phyloP scores from a whole-genome alignment of 1,140 invertebrate species.

The Leptinotarsa defecta region DNA sequence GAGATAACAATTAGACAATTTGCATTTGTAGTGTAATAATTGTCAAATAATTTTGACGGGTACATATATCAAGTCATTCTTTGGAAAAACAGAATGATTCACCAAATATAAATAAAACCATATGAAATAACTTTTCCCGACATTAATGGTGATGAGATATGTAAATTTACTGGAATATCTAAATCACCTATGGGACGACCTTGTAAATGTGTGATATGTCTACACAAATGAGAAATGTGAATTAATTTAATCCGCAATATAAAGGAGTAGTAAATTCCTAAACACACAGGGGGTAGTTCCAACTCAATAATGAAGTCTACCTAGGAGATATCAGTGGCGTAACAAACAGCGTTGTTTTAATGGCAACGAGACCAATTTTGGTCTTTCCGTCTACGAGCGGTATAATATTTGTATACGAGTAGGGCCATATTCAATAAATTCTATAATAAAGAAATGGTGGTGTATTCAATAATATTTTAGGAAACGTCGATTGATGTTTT shows the following conservation, averaged over 20 bases:
- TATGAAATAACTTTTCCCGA: conserved; percentile 36
- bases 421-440: too few species aligned
- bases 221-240: conserved; percentile 38
- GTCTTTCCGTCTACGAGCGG: too few species aligned
- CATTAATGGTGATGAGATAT: conserved; percentile 44
- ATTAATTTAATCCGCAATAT: conserved; percentile 42
- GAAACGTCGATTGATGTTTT: too few species aligned
- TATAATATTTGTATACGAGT: too few species aligned
- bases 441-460: too few species aligned
- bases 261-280: conserved; percentile 39
- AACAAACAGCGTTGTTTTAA: background rate
- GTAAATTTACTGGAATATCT: conserved; percentile 40
- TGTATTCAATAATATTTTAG: too few species aligned
- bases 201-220: conserved; percentile 39
- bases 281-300: conserved; percentile 30
- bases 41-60: too few species aligned
- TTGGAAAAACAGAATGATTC: background rate
- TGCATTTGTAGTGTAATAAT: too few species aligned
- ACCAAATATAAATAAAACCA: conserved; percentile 29
- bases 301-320: background rate
- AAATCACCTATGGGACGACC: conserved; percentile 14
- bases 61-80: too few species aligned
- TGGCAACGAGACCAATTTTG: too few species aligned
- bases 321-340: conserved; percentile 10
- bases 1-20: too few species aligned